phyloP scores from a whole-genome alignment of 2,888 invertebrate species.

The Laothoe populi region DNA sequence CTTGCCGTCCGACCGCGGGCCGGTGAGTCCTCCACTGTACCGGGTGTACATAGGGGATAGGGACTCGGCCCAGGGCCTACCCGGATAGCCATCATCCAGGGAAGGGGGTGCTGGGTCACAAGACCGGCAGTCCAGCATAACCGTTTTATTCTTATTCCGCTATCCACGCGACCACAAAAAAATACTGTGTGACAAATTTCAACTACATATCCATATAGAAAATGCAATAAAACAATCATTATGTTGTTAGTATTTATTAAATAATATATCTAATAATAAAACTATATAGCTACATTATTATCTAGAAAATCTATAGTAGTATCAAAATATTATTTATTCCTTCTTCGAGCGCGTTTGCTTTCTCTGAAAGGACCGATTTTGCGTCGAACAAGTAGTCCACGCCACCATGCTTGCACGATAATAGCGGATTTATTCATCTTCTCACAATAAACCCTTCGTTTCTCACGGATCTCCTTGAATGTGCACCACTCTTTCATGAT shows the following conservation, averaged over 20 bases:
- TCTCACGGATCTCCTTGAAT: slow-evolving; percentile 66
- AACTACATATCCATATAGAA: too few relatives aligned
- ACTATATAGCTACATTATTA: slow-evolving; percentile 8
- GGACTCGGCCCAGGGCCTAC: too few relatives aligned
- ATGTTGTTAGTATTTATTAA: not conserved
- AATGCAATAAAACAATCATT: too few relatives aligned
- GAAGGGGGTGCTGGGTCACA: too few relatives aligned
- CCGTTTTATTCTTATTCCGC: too few relatives aligned
- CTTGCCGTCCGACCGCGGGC: too few relatives aligned
- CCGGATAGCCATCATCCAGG: too few relatives aligned
- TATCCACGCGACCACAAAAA: too few relatives aligned
- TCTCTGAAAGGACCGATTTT: slow-evolving; percentile 66
- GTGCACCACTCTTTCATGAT: slow-evolving; percentile 59
- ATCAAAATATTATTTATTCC: slow-evolving; percentile 35
- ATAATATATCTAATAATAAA: not conserved
- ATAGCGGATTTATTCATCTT: slow-evolving; percentile 66
- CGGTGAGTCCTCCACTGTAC: too few relatives aligned
- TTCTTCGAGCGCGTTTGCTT: slow-evolving; percentile 47
- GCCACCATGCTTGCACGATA: slow-evolving; percentile 76
- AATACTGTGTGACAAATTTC: too few relatives aligned
- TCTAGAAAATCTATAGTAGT: slow-evolving; percentile 20
- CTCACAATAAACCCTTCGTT: slow-evolving; percentile 53
- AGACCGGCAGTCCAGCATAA: too few relatives aligned
- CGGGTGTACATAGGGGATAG: too few relatives aligned
- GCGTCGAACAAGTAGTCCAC: slow-evolving; percentile 69